These are phyloP conservation scores for Salarias fasciatus DNA, from an alignment of 2,797 vertebrate genomes.

Conservation along the genomic window DNA sequence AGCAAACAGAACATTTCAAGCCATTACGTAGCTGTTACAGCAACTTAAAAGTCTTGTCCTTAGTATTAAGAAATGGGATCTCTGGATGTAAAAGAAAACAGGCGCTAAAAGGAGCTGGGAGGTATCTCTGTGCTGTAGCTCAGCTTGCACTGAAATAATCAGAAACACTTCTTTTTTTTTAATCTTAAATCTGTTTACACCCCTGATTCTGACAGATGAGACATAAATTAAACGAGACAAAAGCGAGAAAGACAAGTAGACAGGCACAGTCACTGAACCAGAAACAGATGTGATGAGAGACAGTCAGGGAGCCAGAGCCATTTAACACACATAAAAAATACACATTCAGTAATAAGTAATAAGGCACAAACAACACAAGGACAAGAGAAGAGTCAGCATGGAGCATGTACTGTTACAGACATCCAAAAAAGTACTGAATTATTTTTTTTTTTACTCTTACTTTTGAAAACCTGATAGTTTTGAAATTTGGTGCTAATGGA, in stretches of 20 bases:
- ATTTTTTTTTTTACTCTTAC: constrained; percentile 3
- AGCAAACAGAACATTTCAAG: not conserved
- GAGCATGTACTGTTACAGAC: constrained; percentile 29
- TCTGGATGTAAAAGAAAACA: constrained; percentile 16
- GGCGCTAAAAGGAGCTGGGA: constrained; percentile 4
- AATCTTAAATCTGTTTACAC: constrained; percentile 1
- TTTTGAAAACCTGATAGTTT: constrained; percentile 20
- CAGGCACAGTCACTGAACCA: constrained; percentile 23
- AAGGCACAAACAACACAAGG: constrained; percentile 69
- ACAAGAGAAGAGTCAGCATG: constrained; percentile 34
- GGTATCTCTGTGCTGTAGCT: constrained; percentile 15
- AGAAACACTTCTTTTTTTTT: constrained; percentile 4
- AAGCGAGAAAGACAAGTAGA: constrained; percentile 14
- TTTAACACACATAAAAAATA: not conserved
- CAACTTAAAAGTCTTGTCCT: constrained; percentile 1
- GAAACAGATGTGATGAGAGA: constrained; percentile 25
- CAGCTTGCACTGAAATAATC: constrained; percentile 4
- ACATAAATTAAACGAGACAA: constrained; percentile 7
- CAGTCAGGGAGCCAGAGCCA: constrained; percentile 3
- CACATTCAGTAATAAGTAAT: constrained; percentile 45
- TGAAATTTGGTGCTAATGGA: no score
- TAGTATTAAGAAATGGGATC: constrained; percentile 18
- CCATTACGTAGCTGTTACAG: constrained; percentile 4
- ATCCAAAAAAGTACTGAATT: constrained; percentile 5
- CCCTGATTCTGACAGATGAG: constrained; percentile 6